These are phyloP conservation scores for Acanthurus leucopareius DNA, from an alignment of 2,797 vertebrate species.

Conservation along the genomic window DNA sequence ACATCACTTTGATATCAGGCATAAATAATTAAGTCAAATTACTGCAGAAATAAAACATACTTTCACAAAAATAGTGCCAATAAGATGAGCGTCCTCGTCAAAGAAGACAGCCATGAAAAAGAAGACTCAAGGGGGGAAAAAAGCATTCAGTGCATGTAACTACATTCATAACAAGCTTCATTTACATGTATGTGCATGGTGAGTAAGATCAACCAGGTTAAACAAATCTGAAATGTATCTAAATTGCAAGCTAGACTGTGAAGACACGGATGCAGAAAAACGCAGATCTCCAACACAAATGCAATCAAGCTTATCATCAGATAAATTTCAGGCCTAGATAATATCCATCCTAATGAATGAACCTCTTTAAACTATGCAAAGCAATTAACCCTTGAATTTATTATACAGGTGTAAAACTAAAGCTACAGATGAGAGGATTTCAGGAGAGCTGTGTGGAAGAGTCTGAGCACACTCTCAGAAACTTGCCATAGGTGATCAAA, in stretches of 20 bases:
- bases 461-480: conserved; percentile 44
- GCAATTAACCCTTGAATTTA: conserved; percentile 59
- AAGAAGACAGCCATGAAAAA: conserved; percentile 60
- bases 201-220: conserved; percentile 71
- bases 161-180: conserved; percentile 88
- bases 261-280: conserved; percentile 63
- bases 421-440: conserved; percentile 50
- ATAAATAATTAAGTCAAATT: conserved; percentile 84
- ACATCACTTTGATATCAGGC: conserved; percentile 89
- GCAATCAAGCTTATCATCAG: conserved; percentile 46
- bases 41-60: conserved; percentile 80
- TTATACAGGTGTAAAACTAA: conserved; percentile 51
- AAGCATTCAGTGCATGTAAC: conserved; percentile 88
- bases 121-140: conserved; percentile 48
- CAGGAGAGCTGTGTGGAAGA: conserved; percentile 32
- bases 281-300: conserved; percentile 57
- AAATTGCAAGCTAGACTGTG: conserved; percentile 53
- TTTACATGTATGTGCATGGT: conserved; percentile 83
- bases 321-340: conserved; percentile 56
- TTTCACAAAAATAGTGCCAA: conserved; percentile 81
- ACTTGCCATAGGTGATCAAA: conserved; percentile 40
- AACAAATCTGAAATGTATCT: conserved; percentile 71
- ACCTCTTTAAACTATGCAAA: conserved; percentile 48
- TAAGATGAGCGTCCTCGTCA: conserved; percentile 67
- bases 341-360: conserved; percentile 45